Conservation (phyloP, 2,113 vertebrate genomes). For the Naja naja region DNA sequence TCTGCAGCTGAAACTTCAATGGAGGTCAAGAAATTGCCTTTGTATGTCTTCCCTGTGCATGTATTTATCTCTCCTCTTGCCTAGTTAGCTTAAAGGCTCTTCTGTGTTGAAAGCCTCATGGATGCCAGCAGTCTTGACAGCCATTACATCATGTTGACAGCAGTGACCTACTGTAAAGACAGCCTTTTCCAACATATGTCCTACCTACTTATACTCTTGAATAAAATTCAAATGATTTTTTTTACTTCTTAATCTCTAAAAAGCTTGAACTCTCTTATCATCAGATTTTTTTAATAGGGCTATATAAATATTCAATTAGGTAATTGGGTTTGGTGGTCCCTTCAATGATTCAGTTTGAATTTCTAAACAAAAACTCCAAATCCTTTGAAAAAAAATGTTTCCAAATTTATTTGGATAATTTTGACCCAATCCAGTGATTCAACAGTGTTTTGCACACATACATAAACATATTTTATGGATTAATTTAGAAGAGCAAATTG, state of each 20-base stretch:
- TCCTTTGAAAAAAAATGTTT: background rate
- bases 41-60: conserved; percentile 21
- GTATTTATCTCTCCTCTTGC: conserved; percentile 1
- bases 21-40: conserved; percentile 25
- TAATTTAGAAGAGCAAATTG: background rate
- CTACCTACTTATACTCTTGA: background rate
- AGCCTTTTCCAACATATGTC: background rate
- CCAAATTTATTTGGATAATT: background rate
- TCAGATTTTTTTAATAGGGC: background rate
- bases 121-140: background rate
- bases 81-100: conserved; percentile 19
- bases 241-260: background rate
- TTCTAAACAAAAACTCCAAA: background rate
- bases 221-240: background rate
- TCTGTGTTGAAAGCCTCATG: background rate
- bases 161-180: background rate
- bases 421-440: background rate
- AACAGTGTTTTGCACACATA: background rate
- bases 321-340: background rate
- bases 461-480: background rate
- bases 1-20: conserved; percentile 14
- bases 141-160: background rate
- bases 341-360: background rate
- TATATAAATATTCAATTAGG: background rate
- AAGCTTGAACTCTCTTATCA: background rate